Conservation (phyloP, 1,140 invertebrate genomes). For the Drosophila littoralis region DNA sequence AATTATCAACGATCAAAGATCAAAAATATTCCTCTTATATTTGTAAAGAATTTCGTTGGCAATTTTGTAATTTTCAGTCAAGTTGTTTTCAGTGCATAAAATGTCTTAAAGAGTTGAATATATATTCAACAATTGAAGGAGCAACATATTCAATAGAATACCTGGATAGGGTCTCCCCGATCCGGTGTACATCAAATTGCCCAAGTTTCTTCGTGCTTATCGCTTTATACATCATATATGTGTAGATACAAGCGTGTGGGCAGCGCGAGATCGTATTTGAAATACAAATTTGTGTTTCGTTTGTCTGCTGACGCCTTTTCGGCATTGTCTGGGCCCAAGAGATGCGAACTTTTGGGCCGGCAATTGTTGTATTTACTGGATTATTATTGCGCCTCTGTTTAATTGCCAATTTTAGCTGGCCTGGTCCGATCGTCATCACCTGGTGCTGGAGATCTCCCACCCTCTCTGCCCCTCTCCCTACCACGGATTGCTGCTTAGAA, state of each 20-base stretch:
- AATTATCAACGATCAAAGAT: too few species aligned
- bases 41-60: too few species aligned
- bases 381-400: conserved; percentile 28
- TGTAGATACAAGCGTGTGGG: conserved; percentile 1
- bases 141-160: too few species aligned
- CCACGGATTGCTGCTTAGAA: conserved; percentile 57
- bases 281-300: conserved; percentile 2
- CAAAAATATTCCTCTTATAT: too few species aligned
- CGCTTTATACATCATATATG: neutral
- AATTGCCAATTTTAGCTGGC: conserved; percentile 52
- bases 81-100: too few species aligned
- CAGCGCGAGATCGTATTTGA: conserved; percentile 27
- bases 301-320: conserved; percentile 50
- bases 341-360: conserved; percentile 24
- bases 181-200: neutral
- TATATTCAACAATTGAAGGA: too few species aligned
- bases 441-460: conserved; percentile 50
- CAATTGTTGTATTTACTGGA: conserved; percentile 32
- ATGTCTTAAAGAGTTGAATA: too few species aligned
- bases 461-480: neutral
- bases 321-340: conserved; percentile 40
- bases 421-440: conserved; percentile 59
- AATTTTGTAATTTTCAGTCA: too few species aligned
- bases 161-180: conserved; percentile 9
- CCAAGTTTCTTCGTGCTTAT: conserved; percentile 9